Conservation (phyloP, 2,113 vertebrate species). For the Passer montanus region DNA sequence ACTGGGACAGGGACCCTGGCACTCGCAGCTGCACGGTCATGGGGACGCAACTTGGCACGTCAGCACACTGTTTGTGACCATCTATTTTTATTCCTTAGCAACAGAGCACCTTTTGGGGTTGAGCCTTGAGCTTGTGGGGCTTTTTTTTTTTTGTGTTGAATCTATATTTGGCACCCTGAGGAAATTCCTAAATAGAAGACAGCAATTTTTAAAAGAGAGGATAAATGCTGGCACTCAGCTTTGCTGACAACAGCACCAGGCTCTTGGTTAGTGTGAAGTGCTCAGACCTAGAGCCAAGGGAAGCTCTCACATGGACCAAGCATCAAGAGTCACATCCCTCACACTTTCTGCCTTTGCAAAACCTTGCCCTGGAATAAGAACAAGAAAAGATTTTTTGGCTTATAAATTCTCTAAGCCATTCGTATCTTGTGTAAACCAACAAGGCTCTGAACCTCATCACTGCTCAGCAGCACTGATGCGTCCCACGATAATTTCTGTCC, state of each 20-base stretch:
- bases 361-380: not conserved
- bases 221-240: not conserved
- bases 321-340: not conserved
- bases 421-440: not conserved
- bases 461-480: not conserved
- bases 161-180: constrained; percentile 16
- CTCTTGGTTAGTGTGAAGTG: not conserved
- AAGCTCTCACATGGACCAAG: not conserved
- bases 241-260: not conserved
- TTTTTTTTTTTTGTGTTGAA: not conserved
- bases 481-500: not conserved
- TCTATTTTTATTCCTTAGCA: constrained; percentile 44
- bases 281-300: not conserved
- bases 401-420: not conserved
- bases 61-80: not conserved
- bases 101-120: not conserved
- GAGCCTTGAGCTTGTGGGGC: not conserved
- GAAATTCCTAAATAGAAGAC: constrained; percentile 34
- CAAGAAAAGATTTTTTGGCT: not conserved
- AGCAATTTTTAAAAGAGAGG: constrained; percentile 1
- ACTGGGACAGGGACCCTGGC: not conserved
- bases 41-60: not conserved
- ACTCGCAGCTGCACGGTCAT: not conserved
- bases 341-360: not conserved
- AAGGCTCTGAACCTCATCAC: not conserved